A percentile compares a stretch with the other conserved stretches of the same genome.
These are phyloP conservation scores for Boloria selene DNA, from an alignment of 2,888 invertebrate species.

Conservation along the genomic window DNA sequence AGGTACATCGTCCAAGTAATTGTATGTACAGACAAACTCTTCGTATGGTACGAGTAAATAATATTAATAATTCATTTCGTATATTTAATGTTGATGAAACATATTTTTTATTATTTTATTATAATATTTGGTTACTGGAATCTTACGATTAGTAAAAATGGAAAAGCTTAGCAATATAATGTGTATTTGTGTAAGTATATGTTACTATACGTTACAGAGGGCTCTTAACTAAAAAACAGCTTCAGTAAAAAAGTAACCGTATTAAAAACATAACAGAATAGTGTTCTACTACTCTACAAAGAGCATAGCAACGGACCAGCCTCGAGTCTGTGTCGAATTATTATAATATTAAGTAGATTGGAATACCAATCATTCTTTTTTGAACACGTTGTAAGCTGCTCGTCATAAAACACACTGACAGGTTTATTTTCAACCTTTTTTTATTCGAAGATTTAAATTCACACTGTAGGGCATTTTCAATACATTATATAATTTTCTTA, in stretches of 20 bases:
- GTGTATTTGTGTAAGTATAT: constrained; percentile 27
- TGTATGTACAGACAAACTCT: background rate
- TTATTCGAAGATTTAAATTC: background rate
- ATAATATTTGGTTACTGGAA: too few relatives aligned
- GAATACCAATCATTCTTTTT: constrained; percentile 32
- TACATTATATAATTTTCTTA: too few relatives aligned
- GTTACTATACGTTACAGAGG: constrained; percentile 64
- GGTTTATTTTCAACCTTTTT: constrained; percentile 13
- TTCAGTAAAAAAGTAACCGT: constrained; percentile 71
- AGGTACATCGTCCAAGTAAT: background rate
- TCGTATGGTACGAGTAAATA: too few relatives aligned
- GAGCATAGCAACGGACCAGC: constrained; percentile 60
- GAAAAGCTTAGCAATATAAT: too few relatives aligned
- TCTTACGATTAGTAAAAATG: too few relatives aligned
- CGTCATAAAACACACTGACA: constrained; percentile 31
- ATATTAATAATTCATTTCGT: too few relatives aligned
- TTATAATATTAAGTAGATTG: constrained; percentile 43
- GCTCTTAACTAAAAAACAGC: constrained; percentile 61
- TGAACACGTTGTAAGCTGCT: constrained; percentile 16
- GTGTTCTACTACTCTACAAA: constrained; percentile 74
- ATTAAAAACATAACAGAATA: constrained; percentile 77
- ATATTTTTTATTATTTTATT: too few relatives aligned
- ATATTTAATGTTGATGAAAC: too few relatives aligned
- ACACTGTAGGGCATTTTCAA: too few relatives aligned
- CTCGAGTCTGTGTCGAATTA: constrained; percentile 61